A percentile compares a stretch with the other conserved stretches of the same genome.
Evolutionary conservation across 2,888 invertebrate species (phyloP).

Genomic region (Muscina levida): DNA sequence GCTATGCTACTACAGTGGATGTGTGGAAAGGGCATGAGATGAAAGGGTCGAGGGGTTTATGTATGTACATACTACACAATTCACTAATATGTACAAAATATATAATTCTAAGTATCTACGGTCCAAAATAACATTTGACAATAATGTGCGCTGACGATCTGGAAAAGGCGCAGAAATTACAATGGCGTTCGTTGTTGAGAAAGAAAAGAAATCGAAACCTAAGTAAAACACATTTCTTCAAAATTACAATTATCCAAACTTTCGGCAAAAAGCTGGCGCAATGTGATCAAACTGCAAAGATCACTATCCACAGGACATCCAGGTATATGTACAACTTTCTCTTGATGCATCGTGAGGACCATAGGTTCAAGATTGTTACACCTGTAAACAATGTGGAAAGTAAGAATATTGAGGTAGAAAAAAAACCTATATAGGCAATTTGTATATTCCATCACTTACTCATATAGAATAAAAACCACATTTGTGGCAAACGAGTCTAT

Average conservation of each 20-base stretch:
- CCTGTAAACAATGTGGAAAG: slow-evolving; percentile 77
- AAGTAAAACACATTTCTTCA: slow-evolving; percentile 83
- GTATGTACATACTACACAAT: slow-evolving; percentile 14
- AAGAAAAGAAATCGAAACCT: neutral
- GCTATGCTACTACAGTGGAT: slow-evolving; percentile 14
- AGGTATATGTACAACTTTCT: slow-evolving; percentile 85
- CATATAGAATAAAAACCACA: slow-evolving; percentile 87
- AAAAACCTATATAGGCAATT: slow-evolving; percentile 72
- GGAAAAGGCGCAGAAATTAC: slow-evolving; percentile 27
- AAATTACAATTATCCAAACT: slow-evolving; percentile 85
- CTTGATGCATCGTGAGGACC: slow-evolving; percentile 88
- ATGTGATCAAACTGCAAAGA: slow-evolving; percentile 84
- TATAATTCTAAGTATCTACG: slow-evolving; percentile 29
- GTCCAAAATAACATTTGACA: slow-evolving; percentile 60
- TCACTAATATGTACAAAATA: slow-evolving; percentile 53
- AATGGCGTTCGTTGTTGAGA: slow-evolving; percentile 10
- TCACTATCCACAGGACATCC: slow-evolving; percentile 83
- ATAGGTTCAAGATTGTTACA: slow-evolving; percentile 80
- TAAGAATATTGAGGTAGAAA: neutral
- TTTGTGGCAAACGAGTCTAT: slow-evolving; percentile 91
- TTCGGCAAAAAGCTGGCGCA: slow-evolving; percentile 82
- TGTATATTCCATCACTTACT: slow-evolving; percentile 85
- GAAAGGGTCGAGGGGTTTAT: neutral
- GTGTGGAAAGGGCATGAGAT: neutral
- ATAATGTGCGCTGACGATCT: slow-evolving; percentile 48